These are phyloP conservation scores for Drosophila rufa DNA, from an alignment of 1,140 invertebrate genomes.

Conservation along the genomic window DNA sequence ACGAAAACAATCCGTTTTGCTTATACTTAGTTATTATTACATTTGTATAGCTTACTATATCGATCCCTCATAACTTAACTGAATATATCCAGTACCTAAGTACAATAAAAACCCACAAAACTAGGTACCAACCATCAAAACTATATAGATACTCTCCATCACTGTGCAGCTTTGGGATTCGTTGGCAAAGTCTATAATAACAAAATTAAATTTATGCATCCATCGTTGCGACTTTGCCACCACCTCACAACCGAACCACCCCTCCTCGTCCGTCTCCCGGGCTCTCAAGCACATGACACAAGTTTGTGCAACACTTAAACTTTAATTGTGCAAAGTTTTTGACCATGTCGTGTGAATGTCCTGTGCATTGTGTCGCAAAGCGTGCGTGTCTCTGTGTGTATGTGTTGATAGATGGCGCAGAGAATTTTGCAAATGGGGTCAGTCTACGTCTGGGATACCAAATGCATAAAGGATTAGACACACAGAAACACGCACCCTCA, in stretches of 20 bases:
- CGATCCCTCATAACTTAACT: background rate
- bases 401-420: conserved; percentile 73
- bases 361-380: conserved; percentile 43
- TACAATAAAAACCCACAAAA: background rate
- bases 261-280: conserved; percentile 4
- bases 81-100: too few species aligned
- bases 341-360: conserved; percentile 73
- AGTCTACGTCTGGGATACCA: conserved; percentile 66
- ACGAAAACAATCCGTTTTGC: too few species aligned
- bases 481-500: conserved; percentile 24
- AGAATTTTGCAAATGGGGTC: conserved; percentile 77
- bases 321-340: conserved; percentile 82
- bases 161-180: conserved; percentile 22
- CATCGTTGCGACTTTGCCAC: conserved; percentile 18
- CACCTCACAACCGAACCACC: background rate
- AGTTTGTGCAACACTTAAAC: conserved; percentile 82
- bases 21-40: background rate
- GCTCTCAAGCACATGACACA: conserved; percentile 55
- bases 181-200: conserved; percentile 66
- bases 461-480: conserved; percentile 77
- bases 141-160: background rate
- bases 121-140: too few species aligned
- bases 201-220: conserved; percentile 75
- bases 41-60: background rate
- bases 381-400: conserved; percentile 33